Percentiles rank a stretch among this genome's conserved stretches.
These are phyloP conservation scores for Gnathonemus longibarbis DNA, from an alignment of 2,113 vertebrate genomes.

Conservation along the genomic window DNA sequence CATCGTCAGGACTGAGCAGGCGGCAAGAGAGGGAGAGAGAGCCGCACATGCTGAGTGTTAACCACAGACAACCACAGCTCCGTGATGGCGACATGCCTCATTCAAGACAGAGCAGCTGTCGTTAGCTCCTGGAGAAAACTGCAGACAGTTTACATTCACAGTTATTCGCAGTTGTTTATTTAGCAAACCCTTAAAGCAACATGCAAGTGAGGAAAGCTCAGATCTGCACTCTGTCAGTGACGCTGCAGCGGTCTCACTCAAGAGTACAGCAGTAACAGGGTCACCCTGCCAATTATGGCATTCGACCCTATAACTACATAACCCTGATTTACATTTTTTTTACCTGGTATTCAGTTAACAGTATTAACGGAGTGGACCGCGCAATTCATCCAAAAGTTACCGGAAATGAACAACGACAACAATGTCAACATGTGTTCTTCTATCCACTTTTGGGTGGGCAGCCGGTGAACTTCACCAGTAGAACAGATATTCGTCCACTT, in stretches of 20 bases:
- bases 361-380: background rate
- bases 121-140: background rate
- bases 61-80: background rate
- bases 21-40: background rate
- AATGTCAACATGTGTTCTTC: background rate
- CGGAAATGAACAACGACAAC: background rate
- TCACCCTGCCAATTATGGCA: background rate
- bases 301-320: background rate
- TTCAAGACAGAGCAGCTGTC: background rate
- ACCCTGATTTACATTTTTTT: background rate
- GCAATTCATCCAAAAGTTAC: background rate
- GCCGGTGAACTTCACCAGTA: background rate
- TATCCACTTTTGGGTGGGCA: background rate
- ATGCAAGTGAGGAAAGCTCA: background rate
- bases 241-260: background rate
- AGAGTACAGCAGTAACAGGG: background rate
- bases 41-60: background rate
- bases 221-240: background rate
- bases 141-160: background rate
- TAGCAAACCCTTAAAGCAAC: background rate
- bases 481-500: background rate
- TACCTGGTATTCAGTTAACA: background rate
- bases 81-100: background rate
- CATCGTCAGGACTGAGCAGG: slow-evolving; percentile 62
- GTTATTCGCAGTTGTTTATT: background rate